Base-by-base conservation (phyloP, 1,140 invertebrate species). In the Proctacanthus coquilletti region DNA sequence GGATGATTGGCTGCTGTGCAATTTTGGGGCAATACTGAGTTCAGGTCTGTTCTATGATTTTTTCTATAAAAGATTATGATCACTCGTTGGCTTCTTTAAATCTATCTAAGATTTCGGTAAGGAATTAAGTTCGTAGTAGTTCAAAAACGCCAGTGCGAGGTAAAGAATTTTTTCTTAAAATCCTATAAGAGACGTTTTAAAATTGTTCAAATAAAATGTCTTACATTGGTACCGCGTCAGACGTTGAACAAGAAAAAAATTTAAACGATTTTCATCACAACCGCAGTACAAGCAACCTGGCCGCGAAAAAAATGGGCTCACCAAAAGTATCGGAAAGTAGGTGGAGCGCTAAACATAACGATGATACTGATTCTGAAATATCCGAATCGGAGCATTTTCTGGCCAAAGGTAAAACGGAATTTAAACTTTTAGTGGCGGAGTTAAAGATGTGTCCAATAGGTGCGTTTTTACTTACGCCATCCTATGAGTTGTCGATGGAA, bases 381-480 rank as follows among this genome's bases (percentile, higher is more conserved):
- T 75, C 72, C 39, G 72, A 74, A 47, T 70, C 71, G 3, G 70
- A 71, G 25, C 66, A 73, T 46, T 76, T 76, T 48, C 62, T 76
- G 42, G 73, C 72, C 18, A 75, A 75, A 56, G 72, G 72, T 66
- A 42, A 40, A 18, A 17, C n/a, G 9, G 27, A 40, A 37, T 30
- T 29, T 19, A 25, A 21, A 34, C 20, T 32, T 11, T 32, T 13
- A 15, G 15, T 32, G 5, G 10, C 9, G 6, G 5, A 6, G 9
- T n/a, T 11, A 6, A 13, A 32, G 15, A n/a, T 15, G 15, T 32
- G 9, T 32, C 15, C 15, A 32, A 32, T 11, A 60, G 75, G 74
- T 27, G 80, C 81, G n/a, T 85, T 85, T 60, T 70, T 85, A 30
- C 62, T 85, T 39, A 85, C 82, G 30, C 82, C 82, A 18, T 82